Conservation (phyloP, 2,888 invertebrate species). For the Apamea epomidion region DNA sequence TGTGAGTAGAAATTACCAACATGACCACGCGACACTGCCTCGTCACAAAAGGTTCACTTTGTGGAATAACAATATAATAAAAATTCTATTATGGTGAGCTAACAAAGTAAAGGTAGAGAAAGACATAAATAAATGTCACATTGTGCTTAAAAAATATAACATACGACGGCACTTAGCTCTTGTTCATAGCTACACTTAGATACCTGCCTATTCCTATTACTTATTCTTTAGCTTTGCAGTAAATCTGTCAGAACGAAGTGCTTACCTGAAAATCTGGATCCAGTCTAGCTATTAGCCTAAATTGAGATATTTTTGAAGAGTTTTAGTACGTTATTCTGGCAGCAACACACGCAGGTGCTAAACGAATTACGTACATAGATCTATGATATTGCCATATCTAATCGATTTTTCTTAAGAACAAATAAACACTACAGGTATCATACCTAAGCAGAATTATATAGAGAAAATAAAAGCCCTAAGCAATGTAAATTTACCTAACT, state of each 20-base stretch:
- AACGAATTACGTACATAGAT: constrained; percentile 27
- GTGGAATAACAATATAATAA: not conserved
- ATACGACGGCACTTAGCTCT: constrained; percentile 52
- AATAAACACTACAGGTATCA: not conserved
- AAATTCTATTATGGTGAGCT: constrained; percentile 14
- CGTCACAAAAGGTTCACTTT: not conserved
- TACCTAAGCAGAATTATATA: too few species aligned
- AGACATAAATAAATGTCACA: constrained; percentile 37
- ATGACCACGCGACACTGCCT: not conserved
- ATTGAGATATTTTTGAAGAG: constrained; percentile 9
- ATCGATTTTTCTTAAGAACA: not conserved
- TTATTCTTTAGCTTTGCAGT: constrained; percentile 17
- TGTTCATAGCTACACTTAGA: not conserved
- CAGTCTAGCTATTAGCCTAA: constrained; percentile 19
- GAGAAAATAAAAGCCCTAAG: not conserved
- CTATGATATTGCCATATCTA: not conserved
- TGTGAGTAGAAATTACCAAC: not conserved
- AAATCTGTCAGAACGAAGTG: constrained; percentile 45
- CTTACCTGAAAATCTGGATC: constrained; percentile 21
- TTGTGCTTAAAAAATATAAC: constrained; percentile 47
- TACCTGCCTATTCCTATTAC: not conserved
- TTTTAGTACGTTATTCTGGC: constrained; percentile 15
- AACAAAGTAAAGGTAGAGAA: constrained; percentile 12
- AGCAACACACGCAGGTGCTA: constrained; percentile 17
- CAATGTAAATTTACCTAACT: not conserved